Conservation (phyloP, 2,797 vertebrate genomes). For the Thamnophis elegans region DNA sequence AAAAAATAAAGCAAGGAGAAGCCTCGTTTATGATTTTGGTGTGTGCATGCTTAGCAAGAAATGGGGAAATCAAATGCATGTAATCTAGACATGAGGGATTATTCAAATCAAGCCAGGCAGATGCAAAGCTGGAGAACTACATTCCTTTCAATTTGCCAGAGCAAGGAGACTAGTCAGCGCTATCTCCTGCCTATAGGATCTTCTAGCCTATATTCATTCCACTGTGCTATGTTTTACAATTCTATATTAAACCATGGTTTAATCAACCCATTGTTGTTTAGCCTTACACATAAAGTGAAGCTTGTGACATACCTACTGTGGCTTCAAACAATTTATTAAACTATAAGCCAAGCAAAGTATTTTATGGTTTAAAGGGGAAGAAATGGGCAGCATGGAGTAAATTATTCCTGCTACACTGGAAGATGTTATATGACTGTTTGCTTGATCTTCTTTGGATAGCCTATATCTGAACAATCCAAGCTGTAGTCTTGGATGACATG, state of each 20-base stretch:
- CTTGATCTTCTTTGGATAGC: not conserved
- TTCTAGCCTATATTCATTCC: not conserved
- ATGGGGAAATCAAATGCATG: not conserved
- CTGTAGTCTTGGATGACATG: no score
- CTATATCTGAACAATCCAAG: not conserved
- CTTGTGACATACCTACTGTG: not conserved
- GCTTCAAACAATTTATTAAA: not conserved
- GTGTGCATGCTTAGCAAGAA: not conserved
- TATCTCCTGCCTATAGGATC: not conserved
- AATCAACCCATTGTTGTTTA: not conserved
- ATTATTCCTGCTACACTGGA: not conserved
- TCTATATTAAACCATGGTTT: not conserved
- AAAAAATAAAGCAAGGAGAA: not conserved
- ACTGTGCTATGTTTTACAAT: not conserved
- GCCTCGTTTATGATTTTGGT: not conserved
- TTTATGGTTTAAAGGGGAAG: not conserved
- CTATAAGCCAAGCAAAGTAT: not conserved
- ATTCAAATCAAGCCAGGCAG: not conserved
- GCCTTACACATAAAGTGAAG: not conserved
- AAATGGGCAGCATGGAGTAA: not conserved
- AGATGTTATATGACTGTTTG: not conserved
- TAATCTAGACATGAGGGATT: not conserved
- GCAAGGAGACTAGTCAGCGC: not conserved
- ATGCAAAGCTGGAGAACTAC: not conserved
- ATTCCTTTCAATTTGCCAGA: not conserved